Percentiles rank a stretch among this genome's conserved stretches.
These are phyloP conservation scores for Melopsittacus undulatus DNA, from an alignment of 2,797 vertebrate species.

Conservation along the genomic window DNA sequence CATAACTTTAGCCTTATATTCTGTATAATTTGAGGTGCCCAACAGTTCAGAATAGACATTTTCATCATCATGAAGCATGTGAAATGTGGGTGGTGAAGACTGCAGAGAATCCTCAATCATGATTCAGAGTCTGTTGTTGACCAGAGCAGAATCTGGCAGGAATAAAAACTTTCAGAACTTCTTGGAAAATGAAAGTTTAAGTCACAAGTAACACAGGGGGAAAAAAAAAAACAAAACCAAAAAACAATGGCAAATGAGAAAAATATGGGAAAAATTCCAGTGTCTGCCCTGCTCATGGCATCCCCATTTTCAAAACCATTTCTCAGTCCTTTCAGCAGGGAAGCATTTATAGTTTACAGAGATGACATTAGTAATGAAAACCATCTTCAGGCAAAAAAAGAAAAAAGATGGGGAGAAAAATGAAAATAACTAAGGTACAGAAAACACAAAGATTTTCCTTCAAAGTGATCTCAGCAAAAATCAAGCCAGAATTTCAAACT, in stretches of 20 bases:
- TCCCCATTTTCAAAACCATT: conserved; percentile 1
- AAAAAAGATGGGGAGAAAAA: accelerated
- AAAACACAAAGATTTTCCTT: background rate
- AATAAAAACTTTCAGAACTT: conserved; percentile 7
- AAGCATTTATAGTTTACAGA: conserved; percentile 12
- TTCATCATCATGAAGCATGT: background rate
- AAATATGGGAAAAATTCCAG: conserved; percentile 32
- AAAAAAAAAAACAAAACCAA: background rate
- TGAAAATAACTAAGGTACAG: background rate
- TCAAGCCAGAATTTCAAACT: background rate
- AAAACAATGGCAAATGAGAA: conserved; percentile 44
- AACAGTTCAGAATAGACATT: conserved; percentile 8
- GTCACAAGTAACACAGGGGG: background rate
- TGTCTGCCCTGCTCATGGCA: background rate
- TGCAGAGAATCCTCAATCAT: background rate
- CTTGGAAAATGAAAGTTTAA: conserved; percentile 50
- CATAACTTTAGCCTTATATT: background rate
- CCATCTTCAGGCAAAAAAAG: background rate
- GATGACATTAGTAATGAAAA: conserved; percentile 24
- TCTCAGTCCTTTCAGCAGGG: conserved; percentile 50
- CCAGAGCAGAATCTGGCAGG: conserved; percentile 11
- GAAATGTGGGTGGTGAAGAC: background rate
- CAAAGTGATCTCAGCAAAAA: background rate
- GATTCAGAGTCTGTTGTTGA: background rate
- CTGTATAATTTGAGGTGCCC: background rate